These are phyloP conservation scores for Triplophysa siluroides DNA, from an alignment of 2,113 vertebrate species.

Conservation along the genomic window DNA sequence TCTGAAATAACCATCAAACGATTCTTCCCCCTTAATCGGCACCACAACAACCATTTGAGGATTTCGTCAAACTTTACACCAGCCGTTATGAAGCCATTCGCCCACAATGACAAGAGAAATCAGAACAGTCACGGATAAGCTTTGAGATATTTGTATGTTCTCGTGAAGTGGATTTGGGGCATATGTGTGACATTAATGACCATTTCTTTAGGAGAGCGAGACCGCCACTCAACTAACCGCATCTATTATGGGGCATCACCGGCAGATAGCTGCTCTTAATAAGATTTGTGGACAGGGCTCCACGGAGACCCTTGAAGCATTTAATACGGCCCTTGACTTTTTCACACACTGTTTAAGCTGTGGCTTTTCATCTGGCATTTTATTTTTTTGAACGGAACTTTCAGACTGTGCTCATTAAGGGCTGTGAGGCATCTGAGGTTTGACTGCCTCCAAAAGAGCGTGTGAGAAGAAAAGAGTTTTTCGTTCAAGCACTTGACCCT, in stretches of 20 bases:
- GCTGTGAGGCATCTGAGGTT: background rate
- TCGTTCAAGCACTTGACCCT: background rate
- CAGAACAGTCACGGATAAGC: background rate
- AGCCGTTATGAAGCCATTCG: background rate
- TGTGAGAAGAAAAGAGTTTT: background rate
- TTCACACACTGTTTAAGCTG: conserved; percentile 5
- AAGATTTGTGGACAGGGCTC: conserved; percentile 29
- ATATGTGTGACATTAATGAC: conserved; percentile 29
- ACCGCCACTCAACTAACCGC: conserved; percentile 20
- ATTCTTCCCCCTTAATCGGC: background rate
- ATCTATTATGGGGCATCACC: conserved; percentile 9
- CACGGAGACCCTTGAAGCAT: conserved; percentile 10
- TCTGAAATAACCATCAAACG: conserved; percentile 1
- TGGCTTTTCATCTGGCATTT: conserved; percentile 36
- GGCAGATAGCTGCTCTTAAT: conserved; percentile 19
- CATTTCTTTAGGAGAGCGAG: conserved; percentile 3
- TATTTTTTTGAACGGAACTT: conserved; percentile 53
- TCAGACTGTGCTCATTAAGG: conserved; percentile 16
- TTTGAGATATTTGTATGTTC: background rate
- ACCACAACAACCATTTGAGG: background rate
- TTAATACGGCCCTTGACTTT: conserved; percentile 32
- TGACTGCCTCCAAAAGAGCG: background rate
- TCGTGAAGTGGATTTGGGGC: conserved; percentile 19
- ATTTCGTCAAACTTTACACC: background rate
- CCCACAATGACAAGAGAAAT: background rate